Base-by-base conservation (phyloP, 1,140 invertebrate species). In the Lepidurus couesii region DNA sequence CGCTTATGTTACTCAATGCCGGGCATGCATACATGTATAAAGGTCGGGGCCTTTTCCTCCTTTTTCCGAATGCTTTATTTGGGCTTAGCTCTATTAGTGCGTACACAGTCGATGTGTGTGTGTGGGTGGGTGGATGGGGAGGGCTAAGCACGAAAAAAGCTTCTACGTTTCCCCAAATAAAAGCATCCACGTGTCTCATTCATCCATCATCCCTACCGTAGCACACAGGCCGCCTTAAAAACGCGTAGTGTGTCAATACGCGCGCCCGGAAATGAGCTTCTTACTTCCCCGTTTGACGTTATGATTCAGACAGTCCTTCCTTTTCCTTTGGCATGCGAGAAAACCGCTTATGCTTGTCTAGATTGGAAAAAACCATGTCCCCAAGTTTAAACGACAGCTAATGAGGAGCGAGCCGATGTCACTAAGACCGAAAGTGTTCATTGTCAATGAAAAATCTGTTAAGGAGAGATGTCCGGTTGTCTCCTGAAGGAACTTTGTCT, bases 1-100 rank as follows among this genome's bases (percentile, higher is more conserved):
- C 53, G 53, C 53, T 65, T 65, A 65, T 21, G 53, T 65, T 65
- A n/a, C 53, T 65, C 53, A 65, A 65, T 65, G 53, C 53, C 53
- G 16, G n/a, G 53, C 53, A n/a, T 65, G 13, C 13, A n/a, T 16
- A 13, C 53, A 65, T 65, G 53, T 21, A 65, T 16, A 16, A 65
- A 21, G 53, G 26, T 34, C 53, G 13, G 53, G 45, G 53, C 53
- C 53, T 65, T 65, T 13, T 65, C 9, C 34, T 34, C 34, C 34
- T 34, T 65, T 21, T 16, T 65, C 6, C 53, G 13, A 13, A 1
- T 65, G 53, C 53, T 65, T 65, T 65, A 65, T 65, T 65, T 65
- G 53, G 53, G 53, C 53, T 65, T 65, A 65, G 53, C 13, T 13
- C 53, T 65, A 65, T 65, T 65, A 65, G 53, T 65, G 53, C 13